Base-by-base conservation (phyloP, 2,113 vertebrate species). In the Trichomycterus rosablanca region DNA sequence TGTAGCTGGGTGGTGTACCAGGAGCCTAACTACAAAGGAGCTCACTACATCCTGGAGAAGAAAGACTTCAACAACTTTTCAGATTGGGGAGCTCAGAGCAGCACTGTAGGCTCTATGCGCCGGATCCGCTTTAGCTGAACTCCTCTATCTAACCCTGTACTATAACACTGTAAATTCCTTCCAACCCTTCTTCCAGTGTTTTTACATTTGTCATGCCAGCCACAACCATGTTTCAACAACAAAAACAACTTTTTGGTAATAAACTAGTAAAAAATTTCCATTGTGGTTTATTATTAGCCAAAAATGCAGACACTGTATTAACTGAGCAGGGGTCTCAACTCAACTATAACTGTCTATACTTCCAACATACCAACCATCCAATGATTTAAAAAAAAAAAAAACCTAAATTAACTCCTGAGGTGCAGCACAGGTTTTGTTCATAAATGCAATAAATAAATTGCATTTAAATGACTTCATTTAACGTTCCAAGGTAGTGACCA, bases 11-110 rank as follows among this genome's bases (percentile, higher is more conserved):
- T 81, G 40, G 71, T 81, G 11, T 87, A 87, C 46, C 85, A 87
- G 79, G 87, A 89, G 63, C 83, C 85, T 1, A 86, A 89, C 82
- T 89, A 83, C 83, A 81, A 80, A 56, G 85, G 87, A 4, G 58
- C 79, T 20, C 85, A 87, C 35, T 88, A 85, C 67, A 18, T 86
- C 62, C 76, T 89, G 73, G 86, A 88, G 72, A 88, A 82, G 49
- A 74, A 73, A 0, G 85, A 89, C 32, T 89, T 76, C 70, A 88
- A 83, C 74, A 88, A 79, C 75, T 84, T 76, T 73, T 80, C 81
- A 0, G 86, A 88, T 72, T 89, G 87, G 84, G 82, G 82, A 15
- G 83, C 83, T 52, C 85, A 86, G 74, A 83, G 59, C 79, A 84
- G 72, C 80, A 82, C 80, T 0, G 73, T 87, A 60, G 85, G 85